These are phyloP conservation scores for Batillaria attramentaria DNA, from an alignment of 1,140 invertebrate genomes.

Conservation along the genomic window DNA sequence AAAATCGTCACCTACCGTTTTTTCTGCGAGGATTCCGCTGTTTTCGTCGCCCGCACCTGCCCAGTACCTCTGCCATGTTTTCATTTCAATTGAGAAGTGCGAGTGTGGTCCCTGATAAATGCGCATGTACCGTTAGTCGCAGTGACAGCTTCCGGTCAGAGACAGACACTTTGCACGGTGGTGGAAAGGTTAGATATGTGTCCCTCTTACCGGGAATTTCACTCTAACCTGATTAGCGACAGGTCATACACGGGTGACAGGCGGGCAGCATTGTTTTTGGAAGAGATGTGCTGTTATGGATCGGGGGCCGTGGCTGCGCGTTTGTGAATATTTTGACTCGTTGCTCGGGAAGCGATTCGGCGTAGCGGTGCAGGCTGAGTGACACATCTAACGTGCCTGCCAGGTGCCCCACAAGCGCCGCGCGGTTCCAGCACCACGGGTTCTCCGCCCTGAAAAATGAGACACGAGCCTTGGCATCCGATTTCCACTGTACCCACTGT, in stretches of 20 bases:
- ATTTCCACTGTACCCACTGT: not conserved
- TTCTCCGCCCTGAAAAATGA: slow-evolving; percentile 9
- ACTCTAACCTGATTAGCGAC: slow-evolving; percentile 34
- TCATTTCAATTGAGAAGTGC: slow-evolving; percentile 46
- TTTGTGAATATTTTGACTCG: not conserved
- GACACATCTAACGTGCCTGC: slow-evolving; percentile 37
- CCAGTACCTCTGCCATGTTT: slow-evolving; percentile 50
- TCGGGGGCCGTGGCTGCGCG: slow-evolving; percentile 12
- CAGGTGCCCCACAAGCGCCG: slow-evolving; percentile 22
- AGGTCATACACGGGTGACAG: slow-evolving; percentile 30
- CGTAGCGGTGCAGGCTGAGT: slow-evolving; percentile 2
- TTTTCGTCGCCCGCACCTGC: slow-evolving; percentile 50
- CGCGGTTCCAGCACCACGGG: slow-evolving; percentile 7
- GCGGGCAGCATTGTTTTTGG: slow-evolving; percentile 28
- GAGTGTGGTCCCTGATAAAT: slow-evolving; percentile 38
- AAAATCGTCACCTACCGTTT: slow-evolving; percentile 44
- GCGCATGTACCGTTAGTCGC: slow-evolving; percentile 48
- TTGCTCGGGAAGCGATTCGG: not conserved
- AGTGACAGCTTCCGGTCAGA: slow-evolving; percentile 47
- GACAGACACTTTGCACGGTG: slow-evolving; percentile 24
- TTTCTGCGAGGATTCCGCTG: slow-evolving; percentile 44
- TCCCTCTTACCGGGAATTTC: slow-evolving; percentile 22
- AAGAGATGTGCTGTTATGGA: slow-evolving; percentile 7
- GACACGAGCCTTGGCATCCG: not conserved
- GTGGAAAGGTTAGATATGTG: slow-evolving; percentile 24